Base-by-base conservation (phyloP, 2,888 invertebrate genomes). In the Nomada lathburiana region DNA sequence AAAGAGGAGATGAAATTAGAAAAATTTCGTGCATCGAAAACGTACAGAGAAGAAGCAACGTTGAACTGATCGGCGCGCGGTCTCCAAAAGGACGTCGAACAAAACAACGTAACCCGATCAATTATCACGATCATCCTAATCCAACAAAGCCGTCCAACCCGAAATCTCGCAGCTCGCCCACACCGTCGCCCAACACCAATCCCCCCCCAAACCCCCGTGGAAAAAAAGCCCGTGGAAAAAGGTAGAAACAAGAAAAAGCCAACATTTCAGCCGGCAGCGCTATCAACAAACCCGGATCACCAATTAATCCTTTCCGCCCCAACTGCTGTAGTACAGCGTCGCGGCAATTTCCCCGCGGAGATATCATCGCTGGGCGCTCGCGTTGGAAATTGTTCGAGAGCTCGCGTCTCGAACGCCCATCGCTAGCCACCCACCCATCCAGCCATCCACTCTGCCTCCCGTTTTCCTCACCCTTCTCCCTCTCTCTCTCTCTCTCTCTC, bases 301-400 rank as follows among this genome's bases (percentile, higher is more conserved):
- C 77, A 77, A 71, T 77, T 80, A 77, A 80, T 80, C 77, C 77
- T 64, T 68, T 62, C 70, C 47, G 36, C 47, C 59, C 65, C 60
- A 62, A 62, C 70, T 71, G 70, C 60, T 52, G 60, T 50, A 52
- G 44, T 16, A 47, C 68, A 69, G 68, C 78, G 76, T 60, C 68
- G 75, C 62, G 62, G 75, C 78, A 75, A 78, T 78, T 78, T 78
- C 78, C 63, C 70, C 77, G 75, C 80, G 69, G 74, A 78, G 78
- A 78, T 78, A 75, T 68, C 62, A 52, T 65, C 52, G 65, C 59
- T 50, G 75, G 80, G 64, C 55, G 47, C 42, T 50, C 57, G 42
- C 55, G 67, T 50, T 72, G 57, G 73, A 80, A 80, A 80, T 78
- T 77, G 78, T 80, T 80, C 78, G 72, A 44, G 55, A 62, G 67